phyloP scores from a whole-genome alignment of 1,140 invertebrate species.

The Lasioglossum albipes region DNA sequence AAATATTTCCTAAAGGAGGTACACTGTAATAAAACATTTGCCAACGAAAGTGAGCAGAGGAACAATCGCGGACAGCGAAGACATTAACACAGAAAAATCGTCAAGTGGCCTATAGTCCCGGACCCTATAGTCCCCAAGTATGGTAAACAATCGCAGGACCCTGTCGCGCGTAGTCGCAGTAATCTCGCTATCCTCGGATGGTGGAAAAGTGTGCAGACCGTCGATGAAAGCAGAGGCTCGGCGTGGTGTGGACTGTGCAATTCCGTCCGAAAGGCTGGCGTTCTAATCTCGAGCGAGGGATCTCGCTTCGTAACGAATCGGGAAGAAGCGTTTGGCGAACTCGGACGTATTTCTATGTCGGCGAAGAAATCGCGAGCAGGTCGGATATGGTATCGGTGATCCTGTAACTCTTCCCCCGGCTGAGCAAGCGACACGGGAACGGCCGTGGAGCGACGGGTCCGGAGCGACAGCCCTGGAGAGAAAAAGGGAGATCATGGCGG shows the following conservation, averaged over 20 bases:
- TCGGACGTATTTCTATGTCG: conserved; percentile 23
- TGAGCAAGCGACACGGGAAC: conserved; percentile 22
- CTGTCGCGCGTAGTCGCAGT: too few relatives aligned
- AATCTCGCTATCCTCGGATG: neutral
- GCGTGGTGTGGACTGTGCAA: neutral
- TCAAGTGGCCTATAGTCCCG: too few relatives aligned
- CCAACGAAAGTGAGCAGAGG: too few relatives aligned
- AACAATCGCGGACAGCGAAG: too few relatives aligned
- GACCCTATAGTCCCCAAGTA: neutral
- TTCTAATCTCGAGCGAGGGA: conserved; percentile 35
- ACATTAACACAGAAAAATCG: neutral
- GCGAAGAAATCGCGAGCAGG: conserved; percentile 31
- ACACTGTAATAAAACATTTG: too few relatives aligned
- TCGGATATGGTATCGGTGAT: conserved; percentile 43
- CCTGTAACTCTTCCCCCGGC: conserved; percentile 45
- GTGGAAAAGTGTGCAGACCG: conserved; percentile 9
- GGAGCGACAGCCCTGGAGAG: neutral
- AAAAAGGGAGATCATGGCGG: conserved; percentile 33
- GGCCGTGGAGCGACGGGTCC: conserved; percentile 39
- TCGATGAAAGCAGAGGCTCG: neutral
- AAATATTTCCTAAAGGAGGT: too few relatives aligned
- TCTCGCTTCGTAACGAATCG: conserved; percentile 22
- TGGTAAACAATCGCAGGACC: neutral
- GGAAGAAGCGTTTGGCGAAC: conserved; percentile 16
- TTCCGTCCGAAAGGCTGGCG: conserved; percentile 10